Conservation (phyloP, 2,113 vertebrate genomes). For the Onychostoma macrolepis region DNA sequence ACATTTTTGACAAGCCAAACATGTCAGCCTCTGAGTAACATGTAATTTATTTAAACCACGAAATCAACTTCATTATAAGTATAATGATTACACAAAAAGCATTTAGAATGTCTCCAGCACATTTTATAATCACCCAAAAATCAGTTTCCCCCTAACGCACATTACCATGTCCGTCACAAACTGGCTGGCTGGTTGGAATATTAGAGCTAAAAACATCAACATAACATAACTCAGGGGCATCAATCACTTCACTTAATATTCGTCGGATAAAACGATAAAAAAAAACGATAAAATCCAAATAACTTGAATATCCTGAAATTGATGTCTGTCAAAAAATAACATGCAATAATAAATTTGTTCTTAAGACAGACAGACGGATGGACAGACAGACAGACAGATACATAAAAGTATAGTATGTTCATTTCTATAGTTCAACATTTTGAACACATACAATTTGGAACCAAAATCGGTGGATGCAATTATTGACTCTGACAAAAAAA, state of each 20-base stretch:
- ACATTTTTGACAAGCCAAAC: too few species aligned
- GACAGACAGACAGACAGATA: too few species aligned
- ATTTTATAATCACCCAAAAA: background rate
- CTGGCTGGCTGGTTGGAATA: too few species aligned
- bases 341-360: background rate
- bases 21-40: too few species aligned
- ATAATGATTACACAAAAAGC: background rate
- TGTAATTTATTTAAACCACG: too few species aligned
- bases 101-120: background rate
- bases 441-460: background rate
- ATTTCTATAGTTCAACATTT: background rate
- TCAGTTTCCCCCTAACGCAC: background rate
- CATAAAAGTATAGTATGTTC: background rate
- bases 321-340: background rate
- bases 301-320: background rate
- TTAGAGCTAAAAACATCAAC: background rate
- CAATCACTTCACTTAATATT: background rate
- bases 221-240: background rate
- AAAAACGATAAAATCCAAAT: background rate
- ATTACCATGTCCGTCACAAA: too few species aligned
- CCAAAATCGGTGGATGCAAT: constrained; percentile 22
- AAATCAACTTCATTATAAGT: too few species aligned
- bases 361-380: too few species aligned
- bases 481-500: constrained; percentile 40
- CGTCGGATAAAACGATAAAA: too few species aligned